Base-by-base conservation (phyloP, 2,797 vertebrate species). In the Spinibarbus caldwelli region DNA sequence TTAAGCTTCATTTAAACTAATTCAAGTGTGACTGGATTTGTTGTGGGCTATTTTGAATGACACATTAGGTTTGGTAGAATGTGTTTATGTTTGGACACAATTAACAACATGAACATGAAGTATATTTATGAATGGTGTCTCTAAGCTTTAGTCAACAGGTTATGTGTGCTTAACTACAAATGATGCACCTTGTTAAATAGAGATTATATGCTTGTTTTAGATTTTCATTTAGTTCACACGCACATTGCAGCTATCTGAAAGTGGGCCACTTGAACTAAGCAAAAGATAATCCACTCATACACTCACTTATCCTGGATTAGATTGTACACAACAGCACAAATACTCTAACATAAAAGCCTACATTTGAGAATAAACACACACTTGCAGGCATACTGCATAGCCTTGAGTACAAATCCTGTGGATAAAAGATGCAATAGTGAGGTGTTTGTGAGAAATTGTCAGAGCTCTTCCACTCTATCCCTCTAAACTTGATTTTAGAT, bases 1-100 rank as follows among this genome's bases (percentile, higher is more conserved):
- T 71, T 78, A 41, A 78, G 66, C 78, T 81, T 49, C 31, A 68
- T 64, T 70, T 45, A 47, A 45, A 80, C 64, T 84, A 38, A 77
- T 81, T 71, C 62, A 29, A 76, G 76, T 38, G 29, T 34, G 59
- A 73, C 14, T 45, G 45, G 76, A 47, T 70, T 49, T 86, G 73
- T 86, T 78, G 52, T 23, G 47, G 31, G n/a, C 49, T 9, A 49
- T 82, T 72, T 29, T 19, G 49, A 82, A 72, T 57, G 36, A 68
- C 21, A 31, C 1, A 49, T 81, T 70, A 57, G 12, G 34, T 41
- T 29, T 26, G 4, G 26, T 41, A 76, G 41, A 19, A n/a, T 72
- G 64, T 52, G 49, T 71, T 82, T 75, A 81, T 49, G 15, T 66
- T 41, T 70, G 21, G 6, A 68, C 19, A 70, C 21, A 26, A 86